phyloP scores from a whole-genome alignment of 2,113 vertebrate genomes.

The Lanius collurio region DNA sequence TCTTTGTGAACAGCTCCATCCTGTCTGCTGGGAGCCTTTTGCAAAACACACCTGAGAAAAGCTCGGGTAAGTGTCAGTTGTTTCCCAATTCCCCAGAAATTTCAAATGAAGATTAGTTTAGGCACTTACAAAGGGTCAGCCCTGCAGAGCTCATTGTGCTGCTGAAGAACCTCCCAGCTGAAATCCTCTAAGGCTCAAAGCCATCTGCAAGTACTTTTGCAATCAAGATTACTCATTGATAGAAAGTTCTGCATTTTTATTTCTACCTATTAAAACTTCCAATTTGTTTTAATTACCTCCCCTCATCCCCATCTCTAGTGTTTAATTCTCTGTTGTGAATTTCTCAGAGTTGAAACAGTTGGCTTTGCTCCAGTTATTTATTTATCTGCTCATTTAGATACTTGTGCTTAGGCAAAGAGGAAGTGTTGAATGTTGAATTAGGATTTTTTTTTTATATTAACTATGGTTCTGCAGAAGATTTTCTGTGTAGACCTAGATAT shows the following conservation, averaged over 20 bases:
- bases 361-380: background rate
- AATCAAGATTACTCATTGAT: background rate
- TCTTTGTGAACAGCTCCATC: background rate
- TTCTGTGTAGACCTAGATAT: background rate
- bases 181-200: conserved; percentile 2
- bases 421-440: background rate
- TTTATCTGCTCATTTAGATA: background rate
- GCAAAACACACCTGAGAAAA: background rate
- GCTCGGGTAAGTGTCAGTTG: background rate
- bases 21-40: background rate
- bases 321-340: background rate
- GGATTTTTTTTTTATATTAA: background rate
- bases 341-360: background rate
- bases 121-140: conserved; percentile 2
- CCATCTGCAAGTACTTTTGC: background rate
- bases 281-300: conserved; percentile 36
- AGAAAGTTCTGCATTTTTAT: background rate
- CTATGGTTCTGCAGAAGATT: background rate
- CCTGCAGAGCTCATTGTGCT: background rate
- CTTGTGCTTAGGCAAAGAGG: background rate
- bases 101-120: conserved; percentile 3
- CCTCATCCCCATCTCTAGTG: background rate
- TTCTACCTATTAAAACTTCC: background rate
- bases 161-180: background rate
- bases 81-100: background rate